A percentile compares a stretch with the other conserved stretches of the same genome.
phyloP scores from a whole-genome alignment of 1,140 invertebrate species.

The Cataglyphis hispanica region DNA sequence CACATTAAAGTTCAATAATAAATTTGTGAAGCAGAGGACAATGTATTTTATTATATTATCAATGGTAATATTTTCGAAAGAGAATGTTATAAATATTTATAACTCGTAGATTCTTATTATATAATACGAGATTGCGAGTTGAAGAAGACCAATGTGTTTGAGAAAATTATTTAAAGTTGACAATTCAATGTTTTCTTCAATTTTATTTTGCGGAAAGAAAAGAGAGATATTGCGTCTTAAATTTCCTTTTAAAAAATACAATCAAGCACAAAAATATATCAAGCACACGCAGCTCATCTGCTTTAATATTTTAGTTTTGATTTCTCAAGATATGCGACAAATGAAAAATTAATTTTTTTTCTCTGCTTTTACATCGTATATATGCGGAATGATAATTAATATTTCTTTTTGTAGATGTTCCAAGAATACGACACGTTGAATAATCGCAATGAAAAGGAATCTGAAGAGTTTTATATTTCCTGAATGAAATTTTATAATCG shows the following conservation, averaged over 20 bases:
- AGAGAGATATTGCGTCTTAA: not conserved
- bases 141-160: not conserved
- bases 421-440: conserved; percentile 6
- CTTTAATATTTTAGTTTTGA: not conserved
- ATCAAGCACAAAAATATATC: no score
- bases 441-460: conserved; percentile 22
- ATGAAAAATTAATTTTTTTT: not conserved
- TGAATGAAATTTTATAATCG: conserved; percentile 57
- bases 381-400: not conserved
- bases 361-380: not conserved
- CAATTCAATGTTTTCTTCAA: not conserved
- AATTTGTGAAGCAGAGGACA: no score
- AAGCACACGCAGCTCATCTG: not conserved
- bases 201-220: not conserved
- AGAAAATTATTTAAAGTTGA: not conserved
- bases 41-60: no score
- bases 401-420: not conserved
- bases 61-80: no score
- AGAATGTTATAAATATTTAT: no score
- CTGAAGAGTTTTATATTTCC: conserved; percentile 1
- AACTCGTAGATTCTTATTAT: not conserved
- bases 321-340: not conserved
- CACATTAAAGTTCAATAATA: no score
- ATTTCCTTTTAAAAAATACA: not conserved
- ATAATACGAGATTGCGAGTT: not conserved